phyloP scores from a whole-genome alignment of 2,888 invertebrate genomes.

The Callyntrura guangdongensis region DNA sequence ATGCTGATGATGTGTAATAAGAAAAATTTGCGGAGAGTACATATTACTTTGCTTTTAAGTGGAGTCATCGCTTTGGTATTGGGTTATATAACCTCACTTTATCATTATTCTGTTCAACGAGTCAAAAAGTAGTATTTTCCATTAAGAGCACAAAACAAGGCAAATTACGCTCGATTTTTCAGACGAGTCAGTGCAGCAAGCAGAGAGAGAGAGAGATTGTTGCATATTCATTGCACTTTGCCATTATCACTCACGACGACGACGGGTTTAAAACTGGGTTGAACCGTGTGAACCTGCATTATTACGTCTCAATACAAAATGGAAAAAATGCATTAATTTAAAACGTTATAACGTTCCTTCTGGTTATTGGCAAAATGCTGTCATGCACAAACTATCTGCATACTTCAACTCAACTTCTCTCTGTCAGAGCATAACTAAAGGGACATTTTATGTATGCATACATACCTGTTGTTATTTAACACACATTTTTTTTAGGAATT shows the following conservation, averaged over 20 bases:
- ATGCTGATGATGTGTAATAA: neutral
- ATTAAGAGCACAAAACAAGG: slow-evolving; percentile 29
- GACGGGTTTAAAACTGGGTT: slow-evolving; percentile 71
- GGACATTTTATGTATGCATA: too few species aligned
- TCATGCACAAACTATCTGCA: slow-evolving; percentile 28
- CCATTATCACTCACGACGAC: slow-evolving; percentile 1
- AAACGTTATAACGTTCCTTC: slow-evolving; percentile 28
- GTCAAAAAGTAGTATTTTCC: slow-evolving; percentile 27
- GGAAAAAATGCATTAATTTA: slow-evolving; percentile 62
- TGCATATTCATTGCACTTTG: slow-evolving; percentile 62
- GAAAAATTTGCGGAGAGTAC: neutral
- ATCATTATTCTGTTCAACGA: slow-evolving; percentile 71
- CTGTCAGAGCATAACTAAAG: too few species aligned
- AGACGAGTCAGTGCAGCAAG: slow-evolving; percentile 43
- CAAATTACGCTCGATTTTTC: slow-evolving; percentile 30
- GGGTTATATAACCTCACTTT: slow-evolving; percentile 20
- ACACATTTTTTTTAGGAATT: neutral
- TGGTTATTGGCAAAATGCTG: slow-evolving; percentile 11
- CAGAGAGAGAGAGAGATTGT: slow-evolving; percentile 21
- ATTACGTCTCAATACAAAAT: slow-evolving; percentile 68
- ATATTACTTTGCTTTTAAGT: neutral
- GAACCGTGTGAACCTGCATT: slow-evolving; percentile 78
- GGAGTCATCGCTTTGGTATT: neutral
- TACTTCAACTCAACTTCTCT: slow-evolving; percentile 21
- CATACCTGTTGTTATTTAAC: neutral